Evolutionary conservation across 2,888 invertebrate genomes (phyloP), one percentile per base, ranked within the genome.

Genomic region (Schrankia costaestrigalis): DNA sequence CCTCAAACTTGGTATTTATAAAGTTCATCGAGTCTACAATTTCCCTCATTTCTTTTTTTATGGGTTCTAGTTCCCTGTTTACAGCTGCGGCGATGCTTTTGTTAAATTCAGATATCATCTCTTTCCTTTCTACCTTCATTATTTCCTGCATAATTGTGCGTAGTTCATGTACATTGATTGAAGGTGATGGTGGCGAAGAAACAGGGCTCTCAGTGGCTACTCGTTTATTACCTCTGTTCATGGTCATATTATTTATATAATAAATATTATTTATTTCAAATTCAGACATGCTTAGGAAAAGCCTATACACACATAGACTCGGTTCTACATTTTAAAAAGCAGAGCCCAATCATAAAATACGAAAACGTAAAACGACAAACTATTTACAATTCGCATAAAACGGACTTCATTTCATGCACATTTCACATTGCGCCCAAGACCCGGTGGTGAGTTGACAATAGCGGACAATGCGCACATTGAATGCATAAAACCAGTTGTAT

Each of bases 401-500:
- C 45, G 41, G 33, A 45, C 58, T 58, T 56, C 56, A 63, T 63
- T 64, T 61, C 52, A 61, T 67, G 62, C 46, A 51, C 49, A 51
- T 58, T 63, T 65, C 62, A 63, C 70, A 63, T 57, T 54, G 58
- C 64, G 63, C 64, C 65, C 51, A 69, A 70, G 67, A 66, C 55
- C 56, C 59, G 50, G 58, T 63, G 69, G 63, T 62, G 69, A 65
- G 63, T 48, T 49, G 47, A 76, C 73, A 77, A 73, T 71, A 52
- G 63, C 56, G 50, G 62, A 74, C 71, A 73, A 75, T 73, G 65
- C 58, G 55, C n/a, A 38, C 49, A 49, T 56, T 71, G 68, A 71
- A 73, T 76, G 78, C 76, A 79, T 66, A 70, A 75, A 76, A 78
- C 72, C 69, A 64, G 78, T 71, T 65, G 58, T 63, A 62, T 59